Percentiles rank a stretch among this genome's conserved stretches.
phyloP scores from a whole-genome alignment of 2,888 invertebrate genomes.

The Hyposoter dolosus region DNA sequence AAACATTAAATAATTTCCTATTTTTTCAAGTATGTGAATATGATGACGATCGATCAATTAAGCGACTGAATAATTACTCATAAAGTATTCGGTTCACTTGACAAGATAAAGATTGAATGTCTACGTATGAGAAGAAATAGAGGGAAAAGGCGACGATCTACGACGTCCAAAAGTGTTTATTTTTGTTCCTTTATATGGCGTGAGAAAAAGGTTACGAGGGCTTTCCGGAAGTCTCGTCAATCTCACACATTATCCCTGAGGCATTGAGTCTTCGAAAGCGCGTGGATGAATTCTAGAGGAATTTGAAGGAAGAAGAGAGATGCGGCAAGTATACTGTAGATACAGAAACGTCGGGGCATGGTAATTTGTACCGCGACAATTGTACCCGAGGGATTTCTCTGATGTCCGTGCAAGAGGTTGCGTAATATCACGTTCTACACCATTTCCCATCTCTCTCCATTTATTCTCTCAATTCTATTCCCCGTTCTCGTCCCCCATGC shows the following conservation, averaged over 20 bases:
- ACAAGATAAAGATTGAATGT: neutral
- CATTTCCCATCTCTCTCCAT: constrained; percentile 18
- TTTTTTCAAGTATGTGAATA: neutral
- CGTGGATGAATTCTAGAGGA: constrained; percentile 24
- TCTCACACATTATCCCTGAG: constrained; percentile 23
- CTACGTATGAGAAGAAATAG: neutral
- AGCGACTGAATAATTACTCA: neutral
- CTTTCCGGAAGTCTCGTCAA: constrained; percentile 25
- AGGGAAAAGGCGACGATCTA: neutral
- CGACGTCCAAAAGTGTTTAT: neutral
- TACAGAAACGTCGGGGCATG: constrained; percentile 67
- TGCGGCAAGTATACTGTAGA: neutral
- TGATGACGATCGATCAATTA: neutral
- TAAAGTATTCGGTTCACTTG: neutral
- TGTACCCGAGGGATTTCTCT: constrained; percentile 77
- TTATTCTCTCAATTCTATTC: constrained; percentile 18
- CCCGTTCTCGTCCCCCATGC: constrained; percentile 14
- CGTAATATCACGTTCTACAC: constrained; percentile 29
- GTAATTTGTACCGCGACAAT: constrained; percentile 79
- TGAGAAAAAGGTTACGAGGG: constrained; percentile 4
- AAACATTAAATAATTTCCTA: neutral
- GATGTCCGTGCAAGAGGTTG: constrained; percentile 50
- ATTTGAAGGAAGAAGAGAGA: constrained; percentile 10
- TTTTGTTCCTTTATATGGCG: neutral
- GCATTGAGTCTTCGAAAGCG: constrained; percentile 6